Evolutionary conservation across 2,888 invertebrate species (phyloP).

Genomic region (Scaptomyza flava): DNA sequence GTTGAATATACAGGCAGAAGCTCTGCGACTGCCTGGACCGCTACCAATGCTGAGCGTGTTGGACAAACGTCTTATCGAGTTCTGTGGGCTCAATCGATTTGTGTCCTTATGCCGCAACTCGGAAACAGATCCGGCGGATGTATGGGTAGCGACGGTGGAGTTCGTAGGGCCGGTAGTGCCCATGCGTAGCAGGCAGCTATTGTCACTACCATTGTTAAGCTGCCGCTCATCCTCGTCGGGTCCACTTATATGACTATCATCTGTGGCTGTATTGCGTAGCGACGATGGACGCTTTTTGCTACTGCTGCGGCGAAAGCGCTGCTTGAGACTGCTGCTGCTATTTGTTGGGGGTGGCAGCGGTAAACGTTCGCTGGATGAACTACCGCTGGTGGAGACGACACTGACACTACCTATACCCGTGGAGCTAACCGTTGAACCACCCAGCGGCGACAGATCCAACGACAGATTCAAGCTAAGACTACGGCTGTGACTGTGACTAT

Average conservation of each 20-base stretch:
- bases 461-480: constrained; percentile 40
- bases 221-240: constrained; percentile 86
- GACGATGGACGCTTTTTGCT: constrained; percentile 85
- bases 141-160: constrained; percentile 1
- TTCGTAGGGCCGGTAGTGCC: constrained; percentile 73
- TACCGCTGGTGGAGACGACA: constrained; percentile 65
- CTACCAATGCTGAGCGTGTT: constrained; percentile 79
- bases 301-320: constrained; percentile 89
- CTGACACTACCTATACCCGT: constrained; percentile 10
- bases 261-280: constrained; percentile 12
- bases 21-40: constrained; percentile 77
- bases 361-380: constrained; percentile 60
- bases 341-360: constrained; percentile 46
- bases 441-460: constrained; percentile 47
- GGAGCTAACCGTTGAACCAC: not conserved
- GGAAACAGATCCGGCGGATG: constrained; percentile 77
- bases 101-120: constrained; percentile 88
- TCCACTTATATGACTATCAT: constrained; percentile 79
- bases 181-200: constrained; percentile 85
- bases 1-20: constrained; percentile 83
- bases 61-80: constrained; percentile 86
- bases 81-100: constrained; percentile 88
- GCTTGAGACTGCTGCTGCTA: constrained; percentile 86
- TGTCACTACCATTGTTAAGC: constrained; percentile 90
- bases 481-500: constrained; percentile 45